These are phyloP conservation scores for Sipha maydis DNA, from an alignment of 2,888 invertebrate species.

Conservation along the genomic window DNA sequence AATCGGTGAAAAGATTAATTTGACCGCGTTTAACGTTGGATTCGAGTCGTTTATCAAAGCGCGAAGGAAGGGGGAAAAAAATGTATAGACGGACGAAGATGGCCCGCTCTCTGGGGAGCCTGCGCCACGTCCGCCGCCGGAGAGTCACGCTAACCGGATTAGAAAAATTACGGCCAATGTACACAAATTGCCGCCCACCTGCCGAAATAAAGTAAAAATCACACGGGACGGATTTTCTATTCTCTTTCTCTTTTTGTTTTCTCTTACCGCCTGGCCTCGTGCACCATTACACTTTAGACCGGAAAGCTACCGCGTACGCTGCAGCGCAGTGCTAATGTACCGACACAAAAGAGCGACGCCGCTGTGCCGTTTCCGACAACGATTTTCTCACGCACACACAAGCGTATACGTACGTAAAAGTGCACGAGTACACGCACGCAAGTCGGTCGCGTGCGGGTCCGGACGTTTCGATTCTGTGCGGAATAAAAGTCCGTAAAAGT, in stretches of 20 bases:
- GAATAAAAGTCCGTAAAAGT: neutral
- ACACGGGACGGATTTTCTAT: neutral
- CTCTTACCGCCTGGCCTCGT: neutral
- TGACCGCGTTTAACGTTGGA: slow-evolving; percentile 33
- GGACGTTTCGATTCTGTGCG: neutral
- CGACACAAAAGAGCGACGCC: slow-evolving; percentile 1
- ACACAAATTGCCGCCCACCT: slow-evolving; percentile 48
- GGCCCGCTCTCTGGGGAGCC: slow-evolving; percentile 41
- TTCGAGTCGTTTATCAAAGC: slow-evolving; percentile 10
- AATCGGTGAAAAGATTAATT: slow-evolving; percentile 52
- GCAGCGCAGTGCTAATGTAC: neutral
- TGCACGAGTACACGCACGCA: too few species aligned
- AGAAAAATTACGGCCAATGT: slow-evolving; percentile 49
- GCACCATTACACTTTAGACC: too few species aligned
- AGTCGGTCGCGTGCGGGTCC: neutral
- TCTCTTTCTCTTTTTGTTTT: neutral
- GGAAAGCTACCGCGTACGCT: neutral
- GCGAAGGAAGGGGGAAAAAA: neutral
- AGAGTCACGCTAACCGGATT: slow-evolving; percentile 40
- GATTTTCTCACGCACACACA: neutral
- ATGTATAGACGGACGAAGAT: neutral
- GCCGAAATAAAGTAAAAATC: slow-evolving; percentile 24
- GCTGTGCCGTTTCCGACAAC: neutral
- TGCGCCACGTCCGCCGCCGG: neutral
- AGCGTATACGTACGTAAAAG: neutral